Base-by-base conservation (phyloP, 2,113 vertebrate species). In the Ophthalmolycus amberensis region DNA sequence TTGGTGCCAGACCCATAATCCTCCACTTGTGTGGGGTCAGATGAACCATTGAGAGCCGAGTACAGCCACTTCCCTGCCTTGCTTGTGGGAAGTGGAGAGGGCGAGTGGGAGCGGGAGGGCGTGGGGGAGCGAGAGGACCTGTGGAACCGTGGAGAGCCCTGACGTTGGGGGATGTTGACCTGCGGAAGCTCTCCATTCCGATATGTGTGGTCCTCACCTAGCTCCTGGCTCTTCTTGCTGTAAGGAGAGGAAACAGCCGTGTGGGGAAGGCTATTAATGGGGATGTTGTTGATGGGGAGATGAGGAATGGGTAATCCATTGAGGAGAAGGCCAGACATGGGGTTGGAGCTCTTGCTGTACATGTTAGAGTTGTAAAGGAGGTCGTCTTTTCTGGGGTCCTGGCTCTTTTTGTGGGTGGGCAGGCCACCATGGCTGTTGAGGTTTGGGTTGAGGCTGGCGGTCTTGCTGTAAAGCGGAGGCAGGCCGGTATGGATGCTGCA, bases 401-500 rank as follows among this genome's bases (percentile, higher is more conserved):
- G 93, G 69, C 20, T 87, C 75, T 88, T 93, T 82, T 88, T 94
- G 62, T 87, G 80, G 75, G 91, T 86, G 73, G 94, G 82, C 54
- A 88, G 82, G 65, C 89, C 92, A 44, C 91, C 87, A 67, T 91
- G 91, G 92, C 90, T 90, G 82, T 85, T 91, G 72, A 91, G 48
- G 80, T 85, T 87, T 9, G 93, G 95, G 90, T 93, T 97, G 71
- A 91, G 84, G 80, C 73, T 88, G 48, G 86, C 87, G 72, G 84
- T 94, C 85, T 85, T 93, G 88, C 90, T 91, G 90, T 94, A 94
- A 4, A 93, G 90, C 0, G 92, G 93, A 60, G 94, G 89, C 82
- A 93, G 85, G 79, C 90, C 87, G 50, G 97, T 96, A 79, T 99
- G 98, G 91, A 99, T 99, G 94, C 98, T 99, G 82, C 98, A 99